Percentiles rank a stretch among this genome's conserved stretches.
phyloP scores from a whole-genome alignment of 2,888 invertebrate genomes.

The Parasteatoda lunata region DNA sequence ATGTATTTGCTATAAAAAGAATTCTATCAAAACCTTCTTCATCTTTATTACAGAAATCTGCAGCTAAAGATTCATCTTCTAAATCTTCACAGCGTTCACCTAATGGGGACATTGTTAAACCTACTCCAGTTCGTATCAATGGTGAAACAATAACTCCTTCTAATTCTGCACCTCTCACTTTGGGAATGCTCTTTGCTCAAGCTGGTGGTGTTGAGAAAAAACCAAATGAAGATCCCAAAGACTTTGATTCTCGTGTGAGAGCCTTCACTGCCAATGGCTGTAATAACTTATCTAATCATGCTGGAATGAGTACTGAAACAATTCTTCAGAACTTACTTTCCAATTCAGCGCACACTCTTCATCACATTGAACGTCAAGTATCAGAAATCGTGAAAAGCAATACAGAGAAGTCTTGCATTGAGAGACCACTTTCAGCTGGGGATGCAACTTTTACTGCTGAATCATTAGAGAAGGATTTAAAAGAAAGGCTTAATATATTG shows the following conservation, averaged over 20 bases:
- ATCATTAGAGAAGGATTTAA: slow-evolving; percentile 68
- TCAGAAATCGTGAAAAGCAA: slow-evolving; percentile 6
- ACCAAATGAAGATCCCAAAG: slow-evolving; percentile 30
- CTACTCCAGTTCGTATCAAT: slow-evolving; percentile 64
- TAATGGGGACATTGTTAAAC: slow-evolving; percentile 61
- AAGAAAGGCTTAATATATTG: slow-evolving; percentile 64
- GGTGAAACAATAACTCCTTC: slow-evolving; percentile 33
- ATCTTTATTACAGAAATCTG: slow-evolving; percentile 40
- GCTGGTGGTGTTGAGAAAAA: slow-evolving; percentile 52
- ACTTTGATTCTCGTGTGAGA: slow-evolving; percentile 36
- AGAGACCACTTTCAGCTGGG: slow-evolving; percentile 22
- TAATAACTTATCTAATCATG: slow-evolving; percentile 44
- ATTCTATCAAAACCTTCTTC: not conserved
- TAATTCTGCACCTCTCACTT: slow-evolving; percentile 58
- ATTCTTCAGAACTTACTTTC: slow-evolving; percentile 86
- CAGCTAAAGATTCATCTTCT: slow-evolving; percentile 23
- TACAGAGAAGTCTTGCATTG: not conserved
- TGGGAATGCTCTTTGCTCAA: slow-evolving; percentile 70
- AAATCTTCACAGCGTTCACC: slow-evolving; percentile 27
- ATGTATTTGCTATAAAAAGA: not conserved
- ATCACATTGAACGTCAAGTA: slow-evolving; percentile 82
- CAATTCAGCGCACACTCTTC: slow-evolving; percentile 87
- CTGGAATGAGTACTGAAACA: slow-evolving; percentile 66
- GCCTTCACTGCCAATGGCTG: slow-evolving; percentile 53
- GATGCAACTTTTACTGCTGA: slow-evolving; percentile 56